Percentiles rank a stretch among this genome's conserved stretches.
phyloP scores from a whole-genome alignment of 2,797 vertebrate genomes.

The Leucoraja ocellata region DNA sequence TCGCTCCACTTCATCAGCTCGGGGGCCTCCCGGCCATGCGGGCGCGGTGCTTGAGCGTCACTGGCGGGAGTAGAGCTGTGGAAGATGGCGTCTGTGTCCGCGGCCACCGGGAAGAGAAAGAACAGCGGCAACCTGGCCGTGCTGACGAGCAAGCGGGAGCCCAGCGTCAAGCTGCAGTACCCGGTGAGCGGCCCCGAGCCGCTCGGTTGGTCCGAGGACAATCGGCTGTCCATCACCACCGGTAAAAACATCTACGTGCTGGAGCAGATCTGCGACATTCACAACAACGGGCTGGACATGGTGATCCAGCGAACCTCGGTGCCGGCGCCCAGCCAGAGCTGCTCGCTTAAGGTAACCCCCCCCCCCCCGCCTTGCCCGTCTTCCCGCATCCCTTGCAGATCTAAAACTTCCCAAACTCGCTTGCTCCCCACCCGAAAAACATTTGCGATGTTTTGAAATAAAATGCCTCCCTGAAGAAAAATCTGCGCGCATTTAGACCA shows the following conservation, averaged over 20 bases:
- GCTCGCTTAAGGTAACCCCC: slow-evolving; percentile 64
- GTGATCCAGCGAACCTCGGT: slow-evolving; percentile 77
- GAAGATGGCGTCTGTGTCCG: slow-evolving; percentile 29
- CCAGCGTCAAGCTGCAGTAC: slow-evolving; percentile 66
- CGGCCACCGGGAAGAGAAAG: slow-evolving; percentile 41
- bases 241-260: slow-evolving; percentile 69
- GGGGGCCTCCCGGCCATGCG: slow-evolving; percentile 35
- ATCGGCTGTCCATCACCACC: slow-evolving; percentile 78
- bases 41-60: slow-evolving; percentile 45
- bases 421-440: too few species aligned
- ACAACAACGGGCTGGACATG: slow-evolving; percentile 69
- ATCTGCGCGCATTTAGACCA: too few species aligned
- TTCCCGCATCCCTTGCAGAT: too few species aligned
- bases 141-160: slow-evolving; percentile 63
- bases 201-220: slow-evolving; percentile 83
- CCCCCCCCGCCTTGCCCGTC: too few species aligned
- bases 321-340: slow-evolving; percentile 58
- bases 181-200: slow-evolving; percentile 76
- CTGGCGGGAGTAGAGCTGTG: slow-evolving; percentile 39
- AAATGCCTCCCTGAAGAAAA: too few species aligned
- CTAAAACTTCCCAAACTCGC: too few species aligned
- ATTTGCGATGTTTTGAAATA: too few species aligned
- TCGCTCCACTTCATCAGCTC: slow-evolving; percentile 18
- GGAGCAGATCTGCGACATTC: slow-evolving; percentile 78
- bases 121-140: slow-evolving; percentile 43